Base-by-base conservation (phyloP, 2,888 invertebrate species). In the Aquatica leii region DNA sequence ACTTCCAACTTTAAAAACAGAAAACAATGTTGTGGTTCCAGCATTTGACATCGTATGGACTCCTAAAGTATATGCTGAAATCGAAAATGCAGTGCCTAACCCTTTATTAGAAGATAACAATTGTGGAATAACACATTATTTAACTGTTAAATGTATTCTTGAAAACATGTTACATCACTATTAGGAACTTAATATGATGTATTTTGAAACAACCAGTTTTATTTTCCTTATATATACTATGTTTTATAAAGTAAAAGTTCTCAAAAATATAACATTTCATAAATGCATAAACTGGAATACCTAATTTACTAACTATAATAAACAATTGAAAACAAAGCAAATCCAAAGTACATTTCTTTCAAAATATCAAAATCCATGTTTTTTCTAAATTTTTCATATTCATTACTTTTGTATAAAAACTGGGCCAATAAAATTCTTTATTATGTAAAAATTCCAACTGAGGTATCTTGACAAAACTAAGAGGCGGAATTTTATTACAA, bases 321-420 rank as follows among this genome's bases (percentile, higher is more conserved):
- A 31, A 31, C 5, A 31, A 31, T 6, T 9, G 9, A 31, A 31
- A 31, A 31, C 9, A 31, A 31, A 12, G 40, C 40, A 40, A 40
- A 40, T 40, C 40, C 40, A 40, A 40, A 40, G n/a, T 40, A 14
- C 40, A 40, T 40, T n/a, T 14, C 40, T 12, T 40, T 40, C n/a
- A 40, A 40, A 6, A 40, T 40, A 6, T n/a, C 40, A 40, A 12
- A 40, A 40, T 40, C 9, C 40, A 40, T 40, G n/a, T 40, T 40
- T 6, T n/a, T 40, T n/a, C 14, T 40, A 40, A 40, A 40, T 40
- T 2, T 40, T 40, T 40, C 40, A 8, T 40, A 40, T 40, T 40
- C 40, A 40, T 40, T 40, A 14, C 2, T 40, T 8, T 40, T 40
- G n/a, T 40, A 40, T 3, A 14, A 40, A 40, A 8, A 4, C n/a